Evolutionary conservation across 2,888 invertebrate genomes (phyloP).

Genomic region (Orchestes rusci): DNA sequence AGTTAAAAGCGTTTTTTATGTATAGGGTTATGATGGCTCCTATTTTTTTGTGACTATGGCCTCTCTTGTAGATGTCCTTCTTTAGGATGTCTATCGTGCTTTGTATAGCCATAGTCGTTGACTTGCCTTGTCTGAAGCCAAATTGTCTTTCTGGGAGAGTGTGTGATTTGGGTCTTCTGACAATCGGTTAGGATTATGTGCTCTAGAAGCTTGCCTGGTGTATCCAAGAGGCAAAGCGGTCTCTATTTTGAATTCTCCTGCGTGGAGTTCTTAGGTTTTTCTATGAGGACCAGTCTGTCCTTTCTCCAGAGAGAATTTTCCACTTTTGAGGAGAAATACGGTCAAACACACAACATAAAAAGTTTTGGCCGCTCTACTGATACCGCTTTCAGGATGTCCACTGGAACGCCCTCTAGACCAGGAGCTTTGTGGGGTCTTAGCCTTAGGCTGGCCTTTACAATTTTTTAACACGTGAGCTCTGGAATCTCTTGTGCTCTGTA

Average conservation of each 20-base stretch:
- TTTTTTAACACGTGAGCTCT: not conserved
- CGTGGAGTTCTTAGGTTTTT: not conserved
- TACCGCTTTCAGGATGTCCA: not conserved
- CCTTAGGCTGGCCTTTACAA: not conserved
- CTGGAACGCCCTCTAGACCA: conserved; percentile 1
- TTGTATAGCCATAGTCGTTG: not conserved
- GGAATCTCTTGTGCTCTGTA: not conserved
- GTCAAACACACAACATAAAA: not conserved
- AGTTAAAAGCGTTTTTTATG: not conserved
- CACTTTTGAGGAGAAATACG: not conserved
- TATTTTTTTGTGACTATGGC: not conserved
- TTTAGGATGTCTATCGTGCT: not conserved
- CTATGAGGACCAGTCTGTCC: not conserved
- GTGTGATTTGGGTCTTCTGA: not conserved
- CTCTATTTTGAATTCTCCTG: not conserved
- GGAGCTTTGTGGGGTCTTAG: not conserved
- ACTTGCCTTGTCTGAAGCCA: not conserved
- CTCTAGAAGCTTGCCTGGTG: not conserved
- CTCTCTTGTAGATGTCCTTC: not conserved
- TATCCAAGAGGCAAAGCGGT: conserved; percentile 1
- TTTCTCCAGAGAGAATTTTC: conserved; percentile 2
- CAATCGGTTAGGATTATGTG: not conserved
- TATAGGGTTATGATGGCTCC: conserved; percentile 1
- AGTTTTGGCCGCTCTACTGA: not conserved
- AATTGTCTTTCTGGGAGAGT: not conserved